Evolutionary conservation across 2,113 vertebrate species (phyloP).

Genomic region (Serilophus lunatus): DNA sequence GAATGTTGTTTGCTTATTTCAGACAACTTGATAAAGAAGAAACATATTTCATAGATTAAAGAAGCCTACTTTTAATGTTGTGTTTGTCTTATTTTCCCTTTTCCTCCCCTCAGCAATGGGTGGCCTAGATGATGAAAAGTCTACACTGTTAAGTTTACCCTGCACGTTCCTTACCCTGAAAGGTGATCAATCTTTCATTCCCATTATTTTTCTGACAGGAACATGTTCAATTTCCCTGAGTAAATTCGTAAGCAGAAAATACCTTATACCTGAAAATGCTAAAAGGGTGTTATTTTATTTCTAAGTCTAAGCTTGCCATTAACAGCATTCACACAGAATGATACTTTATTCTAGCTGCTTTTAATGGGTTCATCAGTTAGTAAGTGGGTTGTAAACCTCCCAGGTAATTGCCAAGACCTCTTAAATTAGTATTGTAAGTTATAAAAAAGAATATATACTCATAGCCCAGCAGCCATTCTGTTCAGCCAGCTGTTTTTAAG

Average conservation of each 20-base stretch:
- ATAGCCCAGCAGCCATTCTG: conserved; percentile 1
- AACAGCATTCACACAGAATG: neutral
- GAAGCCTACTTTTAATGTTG: neutral
- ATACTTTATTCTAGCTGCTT: conserved; percentile 15
- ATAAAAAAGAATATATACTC: conserved; percentile 45
- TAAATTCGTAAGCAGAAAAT: neutral
- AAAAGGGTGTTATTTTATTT: neutral
- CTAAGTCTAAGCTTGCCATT: neutral
- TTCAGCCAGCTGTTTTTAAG: neutral
- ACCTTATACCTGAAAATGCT: neutral
- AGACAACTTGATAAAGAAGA: neutral
- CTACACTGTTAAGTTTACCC: neutral
- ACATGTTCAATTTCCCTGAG: neutral
- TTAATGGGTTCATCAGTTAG: conserved; percentile 44
- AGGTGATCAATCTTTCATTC: neutral
- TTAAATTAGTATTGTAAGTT: conserved; percentile 56
- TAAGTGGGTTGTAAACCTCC: conserved; percentile 42
- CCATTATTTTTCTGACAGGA: neutral
- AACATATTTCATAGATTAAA: neutral
- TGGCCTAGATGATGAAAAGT: neutral
- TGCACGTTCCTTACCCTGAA: neutral
- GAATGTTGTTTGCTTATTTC: neutral
- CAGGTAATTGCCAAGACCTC: conserved; percentile 47
- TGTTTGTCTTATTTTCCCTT: neutral
- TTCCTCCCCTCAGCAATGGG: neutral